These are phyloP conservation scores for Autographa pulchrina DNA, from an alignment of 2,888 invertebrate genomes.

Conservation along the genomic window DNA sequence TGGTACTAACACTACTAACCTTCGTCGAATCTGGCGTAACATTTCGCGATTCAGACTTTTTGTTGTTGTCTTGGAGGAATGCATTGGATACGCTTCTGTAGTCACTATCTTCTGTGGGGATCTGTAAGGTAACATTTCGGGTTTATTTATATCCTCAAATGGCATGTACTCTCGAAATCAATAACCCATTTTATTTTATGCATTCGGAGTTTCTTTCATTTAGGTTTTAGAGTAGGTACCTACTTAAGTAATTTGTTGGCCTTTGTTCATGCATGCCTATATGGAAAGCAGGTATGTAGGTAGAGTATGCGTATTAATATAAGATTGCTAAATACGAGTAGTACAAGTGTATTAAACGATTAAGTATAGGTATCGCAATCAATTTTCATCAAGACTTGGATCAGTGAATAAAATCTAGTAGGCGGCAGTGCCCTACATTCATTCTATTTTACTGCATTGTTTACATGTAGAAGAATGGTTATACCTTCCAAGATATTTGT, in stretches of 20 bases:
- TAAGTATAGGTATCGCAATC: background rate
- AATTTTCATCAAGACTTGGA: background rate
- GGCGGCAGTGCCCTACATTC: background rate
- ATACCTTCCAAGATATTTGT: background rate
- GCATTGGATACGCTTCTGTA: constrained; percentile 84
- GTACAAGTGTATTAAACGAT: too few relatives aligned
- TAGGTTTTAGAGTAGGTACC: too few relatives aligned
- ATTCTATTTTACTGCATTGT: background rate
- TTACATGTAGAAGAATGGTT: constrained; percentile 1
- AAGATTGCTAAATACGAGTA: too few relatives aligned
- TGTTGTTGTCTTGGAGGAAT: constrained; percentile 83
- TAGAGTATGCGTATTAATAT: too few relatives aligned
- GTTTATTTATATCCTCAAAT: too few relatives aligned
- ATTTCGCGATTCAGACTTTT: constrained; percentile 79
- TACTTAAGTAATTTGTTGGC: too few relatives aligned
- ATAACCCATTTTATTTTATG: background rate
- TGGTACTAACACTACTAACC: constrained; percentile 61
- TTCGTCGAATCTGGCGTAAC: constrained; percentile 83
- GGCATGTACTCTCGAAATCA: background rate
- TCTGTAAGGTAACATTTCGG: constrained; percentile 64
- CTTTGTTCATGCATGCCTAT: too few relatives aligned
- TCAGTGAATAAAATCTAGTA: background rate
- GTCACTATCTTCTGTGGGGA: constrained; percentile 78
- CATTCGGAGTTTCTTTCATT: background rate
- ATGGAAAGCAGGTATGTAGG: too few relatives aligned